Conservation (phyloP, 37 sponge, comb jelly and placozoan genomes). For the Hexactinellida sp. region DNA sequence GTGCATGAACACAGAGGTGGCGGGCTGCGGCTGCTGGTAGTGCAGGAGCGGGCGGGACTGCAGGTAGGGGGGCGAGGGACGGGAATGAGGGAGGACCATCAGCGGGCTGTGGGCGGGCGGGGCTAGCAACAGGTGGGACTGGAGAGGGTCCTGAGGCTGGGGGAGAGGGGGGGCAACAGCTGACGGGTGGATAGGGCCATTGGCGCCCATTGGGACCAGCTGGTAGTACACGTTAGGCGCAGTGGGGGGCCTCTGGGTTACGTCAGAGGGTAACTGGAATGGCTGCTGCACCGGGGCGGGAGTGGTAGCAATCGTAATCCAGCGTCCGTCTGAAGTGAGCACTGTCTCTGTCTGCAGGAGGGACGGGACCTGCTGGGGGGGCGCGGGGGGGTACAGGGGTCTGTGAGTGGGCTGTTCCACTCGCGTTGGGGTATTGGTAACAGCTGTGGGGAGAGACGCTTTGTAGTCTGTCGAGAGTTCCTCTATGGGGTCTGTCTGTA, state of each 20-base stretch:
- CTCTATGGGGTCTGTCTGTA: background rate
- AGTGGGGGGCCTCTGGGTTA: background rate
- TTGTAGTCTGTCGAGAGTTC: too few relatives aligned
- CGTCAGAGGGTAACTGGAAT: background rate
- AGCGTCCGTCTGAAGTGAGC: background rate
- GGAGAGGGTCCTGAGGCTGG: background rate
- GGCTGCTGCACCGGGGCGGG: background rate
- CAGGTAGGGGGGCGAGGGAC: background rate
- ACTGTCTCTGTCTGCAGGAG: background rate
- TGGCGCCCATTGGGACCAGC: conserved; percentile 4
- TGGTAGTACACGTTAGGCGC: background rate
- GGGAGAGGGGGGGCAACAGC: background rate
- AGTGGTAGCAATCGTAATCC: background rate
- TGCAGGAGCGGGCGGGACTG: background rate
- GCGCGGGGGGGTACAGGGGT: background rate
- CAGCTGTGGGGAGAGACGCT: background rate
- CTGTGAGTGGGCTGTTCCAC: background rate
- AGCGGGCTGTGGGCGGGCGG: background rate
- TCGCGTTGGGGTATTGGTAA: background rate
- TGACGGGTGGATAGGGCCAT: background rate
- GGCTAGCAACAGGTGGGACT: background rate
- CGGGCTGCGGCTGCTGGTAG: background rate
- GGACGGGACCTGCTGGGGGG: background rate
- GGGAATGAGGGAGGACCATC: background rate
- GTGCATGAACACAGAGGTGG: background rate